These are phyloP conservation scores for Corella eumyota DNA, from an alignment of 23 tunicate genomes.

Conservation along the genomic window DNA sequence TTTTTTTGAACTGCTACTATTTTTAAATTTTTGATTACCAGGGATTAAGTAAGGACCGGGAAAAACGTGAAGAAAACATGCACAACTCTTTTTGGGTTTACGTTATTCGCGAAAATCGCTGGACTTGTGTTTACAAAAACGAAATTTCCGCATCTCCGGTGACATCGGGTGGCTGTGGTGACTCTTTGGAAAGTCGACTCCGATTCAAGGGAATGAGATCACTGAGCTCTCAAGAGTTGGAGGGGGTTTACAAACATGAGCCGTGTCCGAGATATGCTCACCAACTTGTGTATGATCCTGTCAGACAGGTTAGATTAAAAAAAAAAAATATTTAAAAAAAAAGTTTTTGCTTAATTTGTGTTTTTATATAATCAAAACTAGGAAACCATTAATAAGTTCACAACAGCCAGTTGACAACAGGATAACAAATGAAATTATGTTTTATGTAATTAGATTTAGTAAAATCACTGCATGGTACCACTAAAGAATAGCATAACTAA, in stretches of 20 bases:
- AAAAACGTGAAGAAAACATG: slow-evolving; percentile 75
- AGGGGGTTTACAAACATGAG: slow-evolving; percentile 6
- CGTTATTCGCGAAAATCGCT: slow-evolving; percentile 25
- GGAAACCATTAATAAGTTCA: too few relatives aligned
- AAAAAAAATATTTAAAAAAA: neutral
- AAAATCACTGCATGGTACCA: too few relatives aligned
- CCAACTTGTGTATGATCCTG: slow-evolving; percentile 68
- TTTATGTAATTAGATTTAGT: too few relatives aligned
- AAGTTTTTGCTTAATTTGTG: too few relatives aligned
- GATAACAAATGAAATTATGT: too few relatives aligned
- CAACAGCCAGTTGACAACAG: too few relatives aligned
- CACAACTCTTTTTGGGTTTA: slow-evolving; percentile 84
- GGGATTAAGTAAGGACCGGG: slow-evolving; percentile 77
- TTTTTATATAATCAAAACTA: too few relatives aligned
- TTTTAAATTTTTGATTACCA: slow-evolving; percentile 2
- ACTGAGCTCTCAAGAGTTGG: neutral
- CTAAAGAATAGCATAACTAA: too few relatives aligned
- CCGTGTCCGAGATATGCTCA: slow-evolving; percentile 89
- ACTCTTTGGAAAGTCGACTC: neutral
- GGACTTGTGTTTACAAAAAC: slow-evolving; percentile 66
- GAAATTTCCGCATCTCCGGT: neutral
- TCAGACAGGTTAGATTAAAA: slow-evolving; percentile 18
- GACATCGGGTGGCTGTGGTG: too few relatives aligned
- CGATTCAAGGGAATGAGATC: neutral
- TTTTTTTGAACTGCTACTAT: neutral